phyloP scores from a whole-genome alignment of 2,888 invertebrate genomes.

The Zaprionus bogoriensis region DNA sequence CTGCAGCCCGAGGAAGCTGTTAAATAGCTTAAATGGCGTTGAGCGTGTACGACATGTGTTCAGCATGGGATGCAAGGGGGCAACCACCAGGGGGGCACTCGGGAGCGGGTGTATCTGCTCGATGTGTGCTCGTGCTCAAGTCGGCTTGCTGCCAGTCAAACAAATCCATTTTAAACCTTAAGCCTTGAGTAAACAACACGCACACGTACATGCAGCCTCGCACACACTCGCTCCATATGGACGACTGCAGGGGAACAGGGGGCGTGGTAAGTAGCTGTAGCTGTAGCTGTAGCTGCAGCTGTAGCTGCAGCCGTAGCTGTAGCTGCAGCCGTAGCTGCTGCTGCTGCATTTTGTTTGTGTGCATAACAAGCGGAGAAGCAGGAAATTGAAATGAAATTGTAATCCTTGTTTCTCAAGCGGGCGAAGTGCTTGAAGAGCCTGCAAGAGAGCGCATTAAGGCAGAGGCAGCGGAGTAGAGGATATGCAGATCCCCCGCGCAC shows the following conservation, averaged over 20 bases:
- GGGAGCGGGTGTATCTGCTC: constrained; percentile 25
- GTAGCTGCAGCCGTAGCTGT: constrained; percentile 44
- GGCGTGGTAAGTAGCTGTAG: constrained; percentile 55
- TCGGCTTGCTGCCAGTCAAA: constrained; percentile 72
- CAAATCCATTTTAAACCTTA: constrained; percentile 77
- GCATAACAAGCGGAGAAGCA: constrained; percentile 55
- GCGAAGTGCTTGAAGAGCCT: constrained; percentile 30
- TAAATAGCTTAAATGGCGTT: constrained; percentile 66
- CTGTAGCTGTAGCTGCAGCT: constrained; percentile 4
- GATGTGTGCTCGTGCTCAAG: constrained; percentile 55
- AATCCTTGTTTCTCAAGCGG: constrained; percentile 68
- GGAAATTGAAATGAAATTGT: constrained; percentile 76
- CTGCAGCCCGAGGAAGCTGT: constrained; percentile 61
- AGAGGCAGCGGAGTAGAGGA: too few relatives aligned
- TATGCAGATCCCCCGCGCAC: constrained; percentile 32
- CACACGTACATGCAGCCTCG: constrained; percentile 25
- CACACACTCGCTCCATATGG: constrained; percentile 2
- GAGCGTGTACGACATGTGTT: constrained; percentile 71
- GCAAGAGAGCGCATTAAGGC: not conserved
- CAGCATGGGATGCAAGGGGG: constrained; percentile 21
- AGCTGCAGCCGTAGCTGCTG: constrained; percentile 31
- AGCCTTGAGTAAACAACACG: constrained; percentile 74
- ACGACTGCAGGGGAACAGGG: not conserved
- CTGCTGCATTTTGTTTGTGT: constrained; percentile 58
- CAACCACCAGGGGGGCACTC: not conserved